Evolutionary conservation across 2,888 invertebrate genomes (phyloP).

Genomic region (Marasmarcha lunaedactyla): DNA sequence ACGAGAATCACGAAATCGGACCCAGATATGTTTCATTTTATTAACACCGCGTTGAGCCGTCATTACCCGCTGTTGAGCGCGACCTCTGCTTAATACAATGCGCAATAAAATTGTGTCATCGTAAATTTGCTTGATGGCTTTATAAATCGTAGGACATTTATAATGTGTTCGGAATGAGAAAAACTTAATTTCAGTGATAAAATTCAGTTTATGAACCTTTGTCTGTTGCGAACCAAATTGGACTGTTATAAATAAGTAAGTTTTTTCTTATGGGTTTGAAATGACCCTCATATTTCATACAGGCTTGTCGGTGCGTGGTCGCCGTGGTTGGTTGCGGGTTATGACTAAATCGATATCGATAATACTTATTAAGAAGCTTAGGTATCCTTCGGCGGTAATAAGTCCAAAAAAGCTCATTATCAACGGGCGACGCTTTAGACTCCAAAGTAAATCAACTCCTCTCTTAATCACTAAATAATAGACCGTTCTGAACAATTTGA

Average conservation of each 20-base stretch:
- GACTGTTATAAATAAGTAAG: slow-evolving; percentile 24
- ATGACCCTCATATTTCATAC: slow-evolving; percentile 51
- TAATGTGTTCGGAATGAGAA: slow-evolving; percentile 25
- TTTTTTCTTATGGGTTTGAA: slow-evolving; percentile 31
- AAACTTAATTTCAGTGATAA: slow-evolving; percentile 44
- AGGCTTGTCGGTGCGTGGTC: slow-evolving; percentile 36
- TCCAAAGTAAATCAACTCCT: too few species aligned
- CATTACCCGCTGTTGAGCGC: slow-evolving; percentile 39
- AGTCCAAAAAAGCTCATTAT: too few species aligned
- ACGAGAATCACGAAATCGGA: slow-evolving; percentile 41
- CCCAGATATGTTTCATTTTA: slow-evolving; percentile 29
- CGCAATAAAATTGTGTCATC: slow-evolving; percentile 37
- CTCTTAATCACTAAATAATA: too few species aligned
- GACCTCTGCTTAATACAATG: slow-evolving; percentile 22
- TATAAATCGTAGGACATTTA: slow-evolving; percentile 32
- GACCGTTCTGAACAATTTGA: too few species aligned
- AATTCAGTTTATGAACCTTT: slow-evolving; percentile 24
- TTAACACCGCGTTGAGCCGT: slow-evolving; percentile 13
- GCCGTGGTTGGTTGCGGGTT: slow-evolving; percentile 27
- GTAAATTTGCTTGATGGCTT: slow-evolving; percentile 31
- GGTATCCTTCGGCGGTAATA: too few species aligned
- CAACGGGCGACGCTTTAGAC: too few species aligned
- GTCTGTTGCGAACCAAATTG: slow-evolving; percentile 26
- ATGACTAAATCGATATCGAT: too few species aligned
- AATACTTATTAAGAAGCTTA: too few species aligned